Conservation (phyloP, 1,140 invertebrate species). For the Vanessa tameamea region DNA sequence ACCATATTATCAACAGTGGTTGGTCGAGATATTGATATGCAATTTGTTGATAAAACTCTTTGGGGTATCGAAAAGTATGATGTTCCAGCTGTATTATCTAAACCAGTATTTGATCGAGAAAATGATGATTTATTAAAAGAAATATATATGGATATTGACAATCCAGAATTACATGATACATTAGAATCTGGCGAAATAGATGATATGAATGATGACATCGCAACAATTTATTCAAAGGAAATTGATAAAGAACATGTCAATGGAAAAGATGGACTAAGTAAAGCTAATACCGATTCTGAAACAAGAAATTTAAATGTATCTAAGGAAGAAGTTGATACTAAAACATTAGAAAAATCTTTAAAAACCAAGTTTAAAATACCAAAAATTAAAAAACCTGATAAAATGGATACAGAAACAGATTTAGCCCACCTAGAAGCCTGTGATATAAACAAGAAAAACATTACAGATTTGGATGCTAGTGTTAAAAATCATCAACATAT, state of each 20-base stretch:
- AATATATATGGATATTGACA: conserved; percentile 51
- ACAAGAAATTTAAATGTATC: not conserved
- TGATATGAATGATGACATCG: conserved; percentile 24
- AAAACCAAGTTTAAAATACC: conserved; percentile 30
- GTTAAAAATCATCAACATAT: not conserved
- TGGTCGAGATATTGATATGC: conserved; percentile 50
- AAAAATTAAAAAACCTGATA: conserved; percentile 29
- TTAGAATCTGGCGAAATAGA: conserved; percentile 46
- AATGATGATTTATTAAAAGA: conserved; percentile 44
- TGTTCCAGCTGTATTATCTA: conserved; percentile 47
- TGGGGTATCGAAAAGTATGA: conserved; percentile 48
- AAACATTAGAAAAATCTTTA: conserved; percentile 7
- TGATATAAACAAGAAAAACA: not conserved
- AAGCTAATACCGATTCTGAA: not conserved
- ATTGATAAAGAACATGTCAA: conserved; percentile 1
- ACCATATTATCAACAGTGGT: conserved; percentile 42
- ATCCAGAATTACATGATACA: conserved; percentile 40
- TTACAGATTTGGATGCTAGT: not conserved
- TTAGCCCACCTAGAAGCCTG: not conserved
- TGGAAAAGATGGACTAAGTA: not conserved
- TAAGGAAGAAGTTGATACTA: conserved; percentile 1
- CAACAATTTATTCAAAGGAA: not conserved
- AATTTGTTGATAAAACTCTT: conserved; percentile 43
- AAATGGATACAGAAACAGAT: not conserved
- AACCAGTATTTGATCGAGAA: conserved; percentile 29